These are phyloP conservation scores for Melanchra persicariae DNA, from an alignment of 2,888 invertebrate genomes.

Conservation along the genomic window DNA sequence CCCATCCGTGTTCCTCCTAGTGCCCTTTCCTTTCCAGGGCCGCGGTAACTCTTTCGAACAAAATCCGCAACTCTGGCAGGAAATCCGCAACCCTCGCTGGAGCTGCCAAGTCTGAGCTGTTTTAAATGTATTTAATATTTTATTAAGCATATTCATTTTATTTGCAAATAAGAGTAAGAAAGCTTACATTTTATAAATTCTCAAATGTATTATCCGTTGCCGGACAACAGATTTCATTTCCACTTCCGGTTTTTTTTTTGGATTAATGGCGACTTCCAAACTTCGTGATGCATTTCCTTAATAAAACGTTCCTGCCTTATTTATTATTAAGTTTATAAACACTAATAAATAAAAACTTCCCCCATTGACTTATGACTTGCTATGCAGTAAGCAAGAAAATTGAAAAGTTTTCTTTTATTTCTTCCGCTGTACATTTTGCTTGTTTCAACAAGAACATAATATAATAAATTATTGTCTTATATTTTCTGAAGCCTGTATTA, in stretches of 20 bases:
- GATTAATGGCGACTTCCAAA: neutral
- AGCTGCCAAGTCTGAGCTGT: too few species aligned
- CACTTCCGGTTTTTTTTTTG: neutral
- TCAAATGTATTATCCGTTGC: too few species aligned
- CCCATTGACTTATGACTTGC: constrained; percentile 36
- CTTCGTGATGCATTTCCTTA: neutral
- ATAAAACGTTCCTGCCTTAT: neutral
- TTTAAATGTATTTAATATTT: too few species aligned
- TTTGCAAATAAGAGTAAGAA: too few species aligned
- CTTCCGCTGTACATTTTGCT: constrained; percentile 12
- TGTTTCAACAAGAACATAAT: constrained; percentile 1
- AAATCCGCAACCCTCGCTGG: too few species aligned
- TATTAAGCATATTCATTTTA: too few species aligned
- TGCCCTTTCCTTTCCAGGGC: too few species aligned
- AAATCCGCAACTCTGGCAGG: too few species aligned
- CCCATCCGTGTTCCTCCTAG: too few species aligned
- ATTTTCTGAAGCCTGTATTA: neutral
- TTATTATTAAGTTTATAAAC: constrained; percentile 22
- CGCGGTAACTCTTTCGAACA: too few species aligned
- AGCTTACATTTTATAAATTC: neutral
- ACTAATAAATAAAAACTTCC: constrained; percentile 40
- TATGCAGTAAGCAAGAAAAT: constrained; percentile 20
- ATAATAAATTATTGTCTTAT: neutral
- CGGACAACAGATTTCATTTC: too few species aligned
- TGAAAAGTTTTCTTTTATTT: constrained; percentile 37